A percentile compares a stretch with the other conserved stretches of the same genome.
phyloP scores from a whole-genome alignment of 2,113 vertebrate species.

The Cathartes aura region DNA sequence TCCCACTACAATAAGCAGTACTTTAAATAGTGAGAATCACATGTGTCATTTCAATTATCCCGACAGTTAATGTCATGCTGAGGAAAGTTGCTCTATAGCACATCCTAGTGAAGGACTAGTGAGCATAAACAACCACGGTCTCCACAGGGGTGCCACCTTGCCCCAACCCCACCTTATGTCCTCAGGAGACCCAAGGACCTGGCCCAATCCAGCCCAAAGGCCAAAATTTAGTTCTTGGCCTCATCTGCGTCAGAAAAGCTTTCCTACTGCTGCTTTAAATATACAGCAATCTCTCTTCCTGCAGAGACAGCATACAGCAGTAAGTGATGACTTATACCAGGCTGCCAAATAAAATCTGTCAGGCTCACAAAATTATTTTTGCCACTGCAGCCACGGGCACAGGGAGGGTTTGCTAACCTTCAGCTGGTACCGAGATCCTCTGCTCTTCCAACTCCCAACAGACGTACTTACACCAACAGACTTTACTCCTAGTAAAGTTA shows the following conservation, averaged over 20 bases:
- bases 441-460: not conserved
- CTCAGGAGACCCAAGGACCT: not conserved
- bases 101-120: not conserved
- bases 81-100: not conserved
- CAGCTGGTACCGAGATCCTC: not conserved
- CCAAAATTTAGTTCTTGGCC: not conserved
- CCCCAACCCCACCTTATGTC: not conserved
- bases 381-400: not conserved
- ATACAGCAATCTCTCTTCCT: not conserved
- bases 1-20: not conserved
- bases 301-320: not conserved
- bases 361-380: not conserved
- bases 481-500: not conserved
- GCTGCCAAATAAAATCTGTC: not conserved
- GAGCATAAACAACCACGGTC: not conserved
- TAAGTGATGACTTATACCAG: not conserved
- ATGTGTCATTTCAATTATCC: not conserved
- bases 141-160: not conserved
- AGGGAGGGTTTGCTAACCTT: not conserved
- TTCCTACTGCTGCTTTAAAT: not conserved
- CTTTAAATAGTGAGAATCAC: not conserved
- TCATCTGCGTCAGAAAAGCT: not conserved
- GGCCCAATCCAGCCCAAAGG: not conserved
- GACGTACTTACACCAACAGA: not conserved
- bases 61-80: not conserved